Conservation (phyloP, 2,888 invertebrate species). For the Cephus sareptanus region DNA sequence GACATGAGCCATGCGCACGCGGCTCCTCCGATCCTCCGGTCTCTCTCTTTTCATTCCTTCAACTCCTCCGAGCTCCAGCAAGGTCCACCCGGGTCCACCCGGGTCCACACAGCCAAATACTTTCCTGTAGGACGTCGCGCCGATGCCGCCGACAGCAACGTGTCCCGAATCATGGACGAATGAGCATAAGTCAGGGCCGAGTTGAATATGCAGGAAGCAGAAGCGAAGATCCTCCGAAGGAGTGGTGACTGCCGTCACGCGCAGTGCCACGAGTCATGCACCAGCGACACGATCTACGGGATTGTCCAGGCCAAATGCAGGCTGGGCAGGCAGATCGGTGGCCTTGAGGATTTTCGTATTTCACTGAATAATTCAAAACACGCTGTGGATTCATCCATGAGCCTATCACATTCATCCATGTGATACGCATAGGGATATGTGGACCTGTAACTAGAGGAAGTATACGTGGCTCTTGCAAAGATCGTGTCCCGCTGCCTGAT, state of each 20-base stretch:
- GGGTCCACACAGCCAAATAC: no score
- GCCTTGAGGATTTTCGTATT: background rate
- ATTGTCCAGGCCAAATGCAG: no score
- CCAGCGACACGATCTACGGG: no score
- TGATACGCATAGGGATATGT: background rate
- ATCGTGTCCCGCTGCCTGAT: background rate
- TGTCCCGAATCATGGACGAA: no score
- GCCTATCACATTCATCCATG: no score
- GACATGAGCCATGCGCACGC: slow-evolving; percentile 53
- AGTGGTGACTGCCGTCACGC: slow-evolving; percentile 6
- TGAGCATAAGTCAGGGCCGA: no score
- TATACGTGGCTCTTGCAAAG: background rate
- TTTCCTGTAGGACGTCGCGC: no score
- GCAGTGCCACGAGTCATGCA: slow-evolving; percentile 15
- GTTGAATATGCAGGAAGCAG: slow-evolving; percentile 2
- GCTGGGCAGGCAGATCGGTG: no score
- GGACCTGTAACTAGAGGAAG: background rate
- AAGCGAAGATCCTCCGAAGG: slow-evolving; percentile 8
- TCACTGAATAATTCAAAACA: no score
- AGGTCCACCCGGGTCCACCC: no score
- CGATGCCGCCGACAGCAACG: no score
- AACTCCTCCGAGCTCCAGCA: no score
- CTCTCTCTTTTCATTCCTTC: background rate
- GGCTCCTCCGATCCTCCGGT: slow-evolving; percentile 4
- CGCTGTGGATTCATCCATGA: background rate